Base-by-base conservation (phyloP, 2,113 vertebrate genomes). In the Pluvialis apricaria region DNA sequence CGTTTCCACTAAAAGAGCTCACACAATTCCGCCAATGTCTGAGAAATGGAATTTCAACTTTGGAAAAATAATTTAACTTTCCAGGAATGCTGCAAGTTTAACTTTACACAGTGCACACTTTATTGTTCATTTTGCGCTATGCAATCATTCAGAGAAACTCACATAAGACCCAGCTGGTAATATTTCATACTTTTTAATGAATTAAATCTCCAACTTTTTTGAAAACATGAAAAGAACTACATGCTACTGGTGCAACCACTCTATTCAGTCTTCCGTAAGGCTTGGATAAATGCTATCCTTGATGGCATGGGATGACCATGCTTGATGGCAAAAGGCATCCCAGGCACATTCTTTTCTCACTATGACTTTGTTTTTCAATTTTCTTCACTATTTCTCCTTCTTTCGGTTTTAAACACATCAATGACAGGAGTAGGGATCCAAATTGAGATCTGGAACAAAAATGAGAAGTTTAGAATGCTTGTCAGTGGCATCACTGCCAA, bases 91-190 rank as follows among this genome's bases (percentile, higher is more conserved):
- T 93, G 93, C 62, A 83, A 80, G 51, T 83, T 83, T 49, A 73
- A 51, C 13, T 78, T 81, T 69, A 95, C 38, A 91, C n/a, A 71
- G 64, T 93, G 84, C 51, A 95, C 22, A 42, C 55, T 89, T 66
- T 94, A 95, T 58, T 92, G 38, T 26, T 94, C 47, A 82, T 83
- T 94, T 92, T 79, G 51, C 71, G 44, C 91, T 93, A 87, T 36
- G 17, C n/a, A 78, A 68, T 85, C 84, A 93, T 93, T 94, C 66
- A 92, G 40, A 96, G 92, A 96, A 97, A 97, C 92, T 97, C 96
- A 47, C 51, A 73, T 51, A 86, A 73, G 90, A 90, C 22, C 3
- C 58, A 83, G 54, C 2, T n/a, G 42, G 29, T 58, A 92, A 78
- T 70, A 78, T 34, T 73, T 58, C 12, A 82, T 40, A 57, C 24